phyloP scores from a whole-genome alignment of 2,888 invertebrate genomes.

The Cantharis lateralis region DNA sequence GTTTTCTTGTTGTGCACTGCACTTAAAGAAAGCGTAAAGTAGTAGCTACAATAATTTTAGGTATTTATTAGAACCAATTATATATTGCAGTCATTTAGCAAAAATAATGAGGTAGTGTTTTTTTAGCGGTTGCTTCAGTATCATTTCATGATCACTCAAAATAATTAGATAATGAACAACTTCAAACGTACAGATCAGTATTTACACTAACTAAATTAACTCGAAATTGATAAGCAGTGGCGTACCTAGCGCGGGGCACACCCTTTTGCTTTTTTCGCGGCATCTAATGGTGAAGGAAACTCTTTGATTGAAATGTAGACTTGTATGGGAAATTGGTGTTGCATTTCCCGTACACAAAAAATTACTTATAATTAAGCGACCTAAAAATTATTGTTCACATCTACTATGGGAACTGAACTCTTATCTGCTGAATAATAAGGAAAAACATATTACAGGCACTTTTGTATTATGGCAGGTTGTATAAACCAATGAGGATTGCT shows the following conservation, averaged over 20 bases:
- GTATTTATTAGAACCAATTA: background rate
- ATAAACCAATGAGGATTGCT: constrained; percentile 19
- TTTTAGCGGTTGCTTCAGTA: background rate
- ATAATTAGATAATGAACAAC: background rate
- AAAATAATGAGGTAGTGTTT: background rate
- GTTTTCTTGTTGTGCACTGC: background rate
- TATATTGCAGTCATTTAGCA: background rate
- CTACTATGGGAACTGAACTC: background rate
- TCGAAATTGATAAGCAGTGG: background rate
- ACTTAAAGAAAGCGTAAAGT: background rate
- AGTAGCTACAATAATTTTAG: background rate
- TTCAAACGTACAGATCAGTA: background rate
- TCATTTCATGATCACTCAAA: background rate
- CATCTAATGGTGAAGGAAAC: no score
- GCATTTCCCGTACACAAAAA: background rate
- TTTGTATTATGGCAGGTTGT: background rate
- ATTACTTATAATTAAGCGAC: background rate
- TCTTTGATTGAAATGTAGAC: no score
- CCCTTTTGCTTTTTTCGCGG: background rate
- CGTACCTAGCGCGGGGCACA: background rate
- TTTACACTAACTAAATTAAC: background rate
- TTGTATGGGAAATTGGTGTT: background rate
- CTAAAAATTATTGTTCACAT: background rate
- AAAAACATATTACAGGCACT: background rate
- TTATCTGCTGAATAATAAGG: background rate